Conservation (phyloP, 2,797 vertebrate genomes). For the Phoebastria nigripes region DNA sequence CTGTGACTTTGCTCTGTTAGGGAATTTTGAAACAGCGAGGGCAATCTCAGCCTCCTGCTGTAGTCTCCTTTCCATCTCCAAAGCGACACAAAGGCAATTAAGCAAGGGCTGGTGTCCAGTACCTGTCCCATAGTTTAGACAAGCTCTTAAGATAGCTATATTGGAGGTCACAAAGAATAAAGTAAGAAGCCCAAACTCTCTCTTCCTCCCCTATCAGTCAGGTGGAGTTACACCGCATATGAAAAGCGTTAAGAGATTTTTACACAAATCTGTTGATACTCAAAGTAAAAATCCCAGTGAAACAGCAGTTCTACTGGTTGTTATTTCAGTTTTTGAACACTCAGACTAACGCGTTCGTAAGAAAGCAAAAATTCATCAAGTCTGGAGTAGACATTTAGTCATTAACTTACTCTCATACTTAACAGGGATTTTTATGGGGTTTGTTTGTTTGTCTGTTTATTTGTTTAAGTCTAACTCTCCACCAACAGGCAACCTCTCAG, state of each 20-base stretch:
- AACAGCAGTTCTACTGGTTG: neutral
- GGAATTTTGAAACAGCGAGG: neutral
- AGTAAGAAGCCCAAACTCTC: neutral
- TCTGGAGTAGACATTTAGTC: neutral
- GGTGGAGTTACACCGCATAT: neutral
- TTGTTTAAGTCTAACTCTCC: neutral
- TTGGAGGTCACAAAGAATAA: neutral
- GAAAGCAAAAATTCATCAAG: neutral
- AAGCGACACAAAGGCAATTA: neutral
- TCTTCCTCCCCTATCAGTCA: neutral
- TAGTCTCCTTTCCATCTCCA: neutral
- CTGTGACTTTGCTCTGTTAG: conserved; percentile 2
- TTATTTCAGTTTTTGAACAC: neutral
- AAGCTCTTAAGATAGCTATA: neutral
- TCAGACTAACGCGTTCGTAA: neutral
- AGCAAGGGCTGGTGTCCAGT: neutral
- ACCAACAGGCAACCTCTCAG: neutral
- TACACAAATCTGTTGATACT: neutral
- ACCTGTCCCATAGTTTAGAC: neutral
- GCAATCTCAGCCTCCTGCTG: neutral
- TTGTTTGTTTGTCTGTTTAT: neutral
- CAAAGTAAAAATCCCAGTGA: neutral
- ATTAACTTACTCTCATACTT: neutral
- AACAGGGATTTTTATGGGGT: neutral
- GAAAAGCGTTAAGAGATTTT: neutral